Conservation (phyloP, 2,888 invertebrate genomes). For the Microctonus hyperodae region DNA sequence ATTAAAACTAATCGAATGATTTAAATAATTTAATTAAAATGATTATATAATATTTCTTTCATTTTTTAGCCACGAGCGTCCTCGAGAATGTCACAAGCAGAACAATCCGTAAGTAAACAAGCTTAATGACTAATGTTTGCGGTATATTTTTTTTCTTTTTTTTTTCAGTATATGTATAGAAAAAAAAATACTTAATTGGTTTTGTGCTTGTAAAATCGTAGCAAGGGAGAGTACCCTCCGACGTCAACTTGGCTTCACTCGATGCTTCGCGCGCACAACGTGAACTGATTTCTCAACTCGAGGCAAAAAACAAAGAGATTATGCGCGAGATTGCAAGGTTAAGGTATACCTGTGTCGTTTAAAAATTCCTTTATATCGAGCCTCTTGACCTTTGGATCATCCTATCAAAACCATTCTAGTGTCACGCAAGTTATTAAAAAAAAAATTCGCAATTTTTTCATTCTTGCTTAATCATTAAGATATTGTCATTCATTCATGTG, state of each 20-base stretch:
- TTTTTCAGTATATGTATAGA: conserved; percentile 3
- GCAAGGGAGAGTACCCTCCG: conserved; percentile 75
- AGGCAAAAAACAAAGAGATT: conserved; percentile 94
- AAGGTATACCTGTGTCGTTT: conserved; percentile 69
- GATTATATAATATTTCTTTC: conserved; percentile 33
- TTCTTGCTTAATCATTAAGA: conserved; percentile 51
- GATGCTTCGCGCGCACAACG: conserved; percentile 90
- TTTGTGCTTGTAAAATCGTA: conserved; percentile 30
- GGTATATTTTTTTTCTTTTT: conserved; percentile 24
- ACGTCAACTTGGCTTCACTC: conserved; percentile 74
- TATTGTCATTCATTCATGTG: background rate
- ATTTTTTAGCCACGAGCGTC: conserved; percentile 53
- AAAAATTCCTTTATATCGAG: conserved; percentile 58
- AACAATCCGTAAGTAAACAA: conserved; percentile 56
- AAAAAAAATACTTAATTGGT: conserved; percentile 2
- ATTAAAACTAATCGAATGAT: conserved; percentile 27
- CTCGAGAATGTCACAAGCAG: conserved; percentile 59
- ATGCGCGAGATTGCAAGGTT: conserved; percentile 93
- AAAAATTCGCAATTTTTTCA: conserved; percentile 40
- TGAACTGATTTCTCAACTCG: conserved; percentile 90
- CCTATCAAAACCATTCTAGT: conserved; percentile 60
- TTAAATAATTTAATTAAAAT: conserved; percentile 23
- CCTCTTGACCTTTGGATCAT: conserved; percentile 58
- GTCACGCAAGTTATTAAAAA: conserved; percentile 57
- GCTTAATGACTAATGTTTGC: conserved; percentile 20